phyloP scores from a whole-genome alignment of 2,888 invertebrate genomes.

The Pollenia amentaria region DNA sequence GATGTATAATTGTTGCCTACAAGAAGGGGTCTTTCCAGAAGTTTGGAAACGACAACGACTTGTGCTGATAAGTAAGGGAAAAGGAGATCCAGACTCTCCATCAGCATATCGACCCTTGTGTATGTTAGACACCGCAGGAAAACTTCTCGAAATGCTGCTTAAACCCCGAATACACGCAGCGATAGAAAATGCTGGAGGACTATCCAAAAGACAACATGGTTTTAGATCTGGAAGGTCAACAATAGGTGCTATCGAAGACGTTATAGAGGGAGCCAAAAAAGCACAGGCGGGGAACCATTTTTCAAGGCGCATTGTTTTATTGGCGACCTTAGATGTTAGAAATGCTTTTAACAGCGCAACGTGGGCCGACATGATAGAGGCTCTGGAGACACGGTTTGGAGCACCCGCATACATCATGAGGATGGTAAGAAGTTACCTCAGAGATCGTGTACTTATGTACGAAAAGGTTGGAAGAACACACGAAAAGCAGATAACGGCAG shows the following conservation, averaged over 20 bases:
- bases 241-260: not conserved
- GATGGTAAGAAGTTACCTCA: too few relatives aligned
- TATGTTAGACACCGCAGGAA: slow-evolving; percentile 31
- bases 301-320: not conserved
- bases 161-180: not conserved
- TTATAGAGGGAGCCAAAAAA: not conserved
- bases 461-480: too few relatives aligned
- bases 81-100: slow-evolving; percentile 1
- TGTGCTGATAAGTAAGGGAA: slow-evolving; percentile 23
- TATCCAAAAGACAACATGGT: not conserved
- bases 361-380: too few relatives aligned
- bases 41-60: slow-evolving; percentile 23
- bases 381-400: too few relatives aligned
- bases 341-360: too few relatives aligned
- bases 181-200: not conserved
- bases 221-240: not conserved
- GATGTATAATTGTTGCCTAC: slow-evolving; percentile 27
- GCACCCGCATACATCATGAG: too few relatives aligned
- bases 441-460: too few relatives aligned
- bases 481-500: too few relatives aligned
- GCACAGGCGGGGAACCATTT: not conserved
- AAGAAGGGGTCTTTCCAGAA: slow-evolving; percentile 1
- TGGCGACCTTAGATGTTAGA: not conserved
- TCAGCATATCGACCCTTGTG: too few relatives aligned
- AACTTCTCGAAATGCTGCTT: slow-evolving; percentile 19